phyloP scores from a whole-genome alignment of 1,140 invertebrate genomes.

The Drosophila oshimai region DNA sequence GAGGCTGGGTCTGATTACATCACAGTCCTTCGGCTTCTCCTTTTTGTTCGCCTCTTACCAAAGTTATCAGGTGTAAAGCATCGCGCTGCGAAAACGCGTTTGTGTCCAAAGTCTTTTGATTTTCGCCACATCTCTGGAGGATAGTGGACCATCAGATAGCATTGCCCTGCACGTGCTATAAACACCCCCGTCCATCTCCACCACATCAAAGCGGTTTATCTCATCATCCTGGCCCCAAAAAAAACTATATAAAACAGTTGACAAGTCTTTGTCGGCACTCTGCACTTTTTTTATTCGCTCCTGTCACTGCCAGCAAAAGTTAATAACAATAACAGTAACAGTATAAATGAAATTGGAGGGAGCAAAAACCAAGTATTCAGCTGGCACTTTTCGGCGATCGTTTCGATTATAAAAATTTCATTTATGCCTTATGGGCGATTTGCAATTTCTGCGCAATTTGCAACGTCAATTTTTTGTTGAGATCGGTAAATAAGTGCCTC shows the following conservation, averaged over 20 bases:
- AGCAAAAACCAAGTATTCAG: constrained; percentile 22
- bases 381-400: constrained; percentile 30
- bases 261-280: constrained; percentile 46
- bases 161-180: constrained; percentile 43
- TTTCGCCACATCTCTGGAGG: constrained; percentile 33
- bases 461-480: constrained; percentile 21
- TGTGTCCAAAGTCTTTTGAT: constrained; percentile 73
- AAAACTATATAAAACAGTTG: constrained; percentile 1
- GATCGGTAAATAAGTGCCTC: constrained; percentile 48
- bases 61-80: constrained; percentile 80
- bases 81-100: constrained; percentile 70
- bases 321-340: constrained; percentile 73
- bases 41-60: constrained; percentile 3
- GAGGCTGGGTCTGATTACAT: constrained; percentile 59
- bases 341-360: constrained; percentile 49
- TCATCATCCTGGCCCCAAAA: constrained; percentile 20
- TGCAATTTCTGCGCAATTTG: constrained; percentile 74
- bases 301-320: constrained; percentile 55
- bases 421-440: constrained; percentile 77
- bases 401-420: constrained; percentile 80
- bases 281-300: constrained; percentile 8
- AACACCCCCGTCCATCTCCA: constrained; percentile 25
- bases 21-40: constrained; percentile 54
- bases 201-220: constrained; percentile 59
- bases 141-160: constrained; percentile 34